Base-by-base conservation (phyloP, 2,113 vertebrate genomes). In the Chaenocephalus aceratus region DNA sequence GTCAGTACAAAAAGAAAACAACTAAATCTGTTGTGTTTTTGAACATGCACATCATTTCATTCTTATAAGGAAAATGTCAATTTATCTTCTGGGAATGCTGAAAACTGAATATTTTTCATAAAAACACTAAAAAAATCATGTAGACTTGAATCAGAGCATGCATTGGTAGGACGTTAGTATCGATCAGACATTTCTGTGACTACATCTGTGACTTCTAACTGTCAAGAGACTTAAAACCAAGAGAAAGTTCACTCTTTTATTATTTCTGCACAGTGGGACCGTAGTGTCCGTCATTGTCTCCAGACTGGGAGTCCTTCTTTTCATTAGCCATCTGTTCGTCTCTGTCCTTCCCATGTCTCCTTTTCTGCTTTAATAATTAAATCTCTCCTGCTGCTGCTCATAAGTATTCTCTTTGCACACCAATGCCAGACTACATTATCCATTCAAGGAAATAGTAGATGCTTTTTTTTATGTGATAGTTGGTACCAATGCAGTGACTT, bases 281-380 rank as follows among this genome's bases (percentile, higher is more conserved):
- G 34, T 80, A 30, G 41, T 77, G 76, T 74, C 76, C 65, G 45
- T 74, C 68, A 60, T 67, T 34, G 5, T 80, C 41, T 66, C 30
- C 16, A 83, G 74, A 60, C 45, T 62, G 45, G 30, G 8, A 67
- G 53, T 61, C 21, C 34, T 73, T 16, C 48, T 71, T 61, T 66
- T 45, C 58, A 67, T 68, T n/a, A 84, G 75, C 45, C 75, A 84
- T 72, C 71, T 86, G 63, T 48, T 82, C 72, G 15, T 57, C 23
- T 6, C 23, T 56, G 26, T 64, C 2, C 73, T 21, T 62, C 53
- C 30, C 30, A 30, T 75, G 13, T 62, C n/a, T 72, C 56, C 66
- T 72, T 23, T 48, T 64, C 53, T 53, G 30, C 58, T 76, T 70
- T 65, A 72, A 54, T 71, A 36, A 54, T 60, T 21, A 52, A 62